Evolutionary conservation across 2,888 invertebrate species (phyloP).

Genomic region (Oscheius sp.): DNA sequence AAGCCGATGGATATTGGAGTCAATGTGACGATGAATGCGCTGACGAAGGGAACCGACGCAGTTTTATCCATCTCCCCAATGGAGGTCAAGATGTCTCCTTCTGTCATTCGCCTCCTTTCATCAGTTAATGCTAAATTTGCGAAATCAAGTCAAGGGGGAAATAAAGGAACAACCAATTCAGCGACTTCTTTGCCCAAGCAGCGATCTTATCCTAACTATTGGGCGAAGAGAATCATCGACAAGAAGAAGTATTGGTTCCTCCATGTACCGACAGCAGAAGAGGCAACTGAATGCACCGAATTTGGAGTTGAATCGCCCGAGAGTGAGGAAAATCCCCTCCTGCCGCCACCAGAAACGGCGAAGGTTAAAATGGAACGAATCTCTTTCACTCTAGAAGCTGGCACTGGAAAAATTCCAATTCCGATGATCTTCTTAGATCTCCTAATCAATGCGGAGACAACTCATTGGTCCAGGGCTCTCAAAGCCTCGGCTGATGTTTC

Average conservation of each 20-base stretch:
- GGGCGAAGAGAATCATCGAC: slow-evolving; percentile 54
- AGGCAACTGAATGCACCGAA: slow-evolving; percentile 33
- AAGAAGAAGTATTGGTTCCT: slow-evolving; percentile 52
- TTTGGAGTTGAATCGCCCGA: slow-evolving; percentile 37
- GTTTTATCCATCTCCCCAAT: slow-evolving; percentile 43
- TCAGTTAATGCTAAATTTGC: slow-evolving; percentile 74
- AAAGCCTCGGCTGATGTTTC: slow-evolving; percentile 69
- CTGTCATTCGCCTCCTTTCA: slow-evolving; percentile 85
- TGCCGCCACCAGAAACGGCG: slow-evolving; percentile 44
- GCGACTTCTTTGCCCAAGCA: slow-evolving; percentile 23
- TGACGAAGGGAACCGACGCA: slow-evolving; percentile 52
- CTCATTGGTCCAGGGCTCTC: slow-evolving; percentile 69
- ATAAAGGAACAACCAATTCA: neutral
- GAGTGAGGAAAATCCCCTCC: slow-evolving; percentile 32
- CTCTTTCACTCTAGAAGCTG: slow-evolving; percentile 54
- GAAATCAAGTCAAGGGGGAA: slow-evolving; percentile 70
- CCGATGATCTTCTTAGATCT: slow-evolving; percentile 88
- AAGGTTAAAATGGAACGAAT: slow-evolving; percentile 50
- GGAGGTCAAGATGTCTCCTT: slow-evolving; percentile 77
- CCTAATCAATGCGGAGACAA: slow-evolving; percentile 78
- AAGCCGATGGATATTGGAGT: slow-evolving; percentile 84
- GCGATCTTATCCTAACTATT: slow-evolving; percentile 56
- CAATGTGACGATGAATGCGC: slow-evolving; percentile 77
- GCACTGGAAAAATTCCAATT: slow-evolving; percentile 78
- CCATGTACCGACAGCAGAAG: slow-evolving; percentile 45